These are phyloP conservation scores for Anthoptus insignis DNA, from an alignment of 2,888 invertebrate species.

Conservation along the genomic window DNA sequence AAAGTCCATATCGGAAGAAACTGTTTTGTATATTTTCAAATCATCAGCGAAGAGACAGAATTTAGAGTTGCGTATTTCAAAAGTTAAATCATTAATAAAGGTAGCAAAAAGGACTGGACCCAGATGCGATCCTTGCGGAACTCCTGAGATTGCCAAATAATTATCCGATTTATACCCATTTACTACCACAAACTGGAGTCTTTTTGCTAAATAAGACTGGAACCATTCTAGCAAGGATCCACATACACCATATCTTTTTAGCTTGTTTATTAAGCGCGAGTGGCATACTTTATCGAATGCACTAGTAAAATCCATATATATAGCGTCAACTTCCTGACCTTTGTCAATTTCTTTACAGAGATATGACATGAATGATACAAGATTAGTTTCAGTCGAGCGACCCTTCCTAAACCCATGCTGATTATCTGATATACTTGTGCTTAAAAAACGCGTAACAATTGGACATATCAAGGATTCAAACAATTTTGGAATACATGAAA, in stretches of 20 bases:
- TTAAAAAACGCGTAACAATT: not conserved
- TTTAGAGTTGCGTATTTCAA: not conserved
- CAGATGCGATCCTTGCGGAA: not conserved
- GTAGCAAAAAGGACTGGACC: not conserved
- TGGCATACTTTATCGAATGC: not conserved
- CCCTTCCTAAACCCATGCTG: not conserved
- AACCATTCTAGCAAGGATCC: not conserved
- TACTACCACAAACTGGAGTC: not conserved
- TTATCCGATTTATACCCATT: not conserved
- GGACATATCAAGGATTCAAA: not conserved
- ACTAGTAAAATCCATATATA: not conserved
- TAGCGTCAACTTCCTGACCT: not conserved
- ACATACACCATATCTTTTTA: not conserved
- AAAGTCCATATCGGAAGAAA: conserved; percentile 8
- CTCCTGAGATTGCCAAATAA: not conserved
- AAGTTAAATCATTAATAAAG: not conserved
- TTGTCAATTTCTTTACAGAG: not conserved
- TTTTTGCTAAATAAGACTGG: not conserved
- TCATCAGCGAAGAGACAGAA: conserved; percentile 18
- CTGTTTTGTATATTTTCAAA: conserved; percentile 39
- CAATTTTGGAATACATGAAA: not conserved
- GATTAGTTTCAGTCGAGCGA: not conserved
- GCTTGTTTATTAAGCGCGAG: not conserved
- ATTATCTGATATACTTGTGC: not conserved
- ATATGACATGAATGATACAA: not conserved